Percentiles rank a stretch among this genome's conserved stretches.
These are phyloP conservation scores for Pyrgilauda ruficollis DNA, from an alignment of 2,113 vertebrate species.

Conservation along the genomic window DNA sequence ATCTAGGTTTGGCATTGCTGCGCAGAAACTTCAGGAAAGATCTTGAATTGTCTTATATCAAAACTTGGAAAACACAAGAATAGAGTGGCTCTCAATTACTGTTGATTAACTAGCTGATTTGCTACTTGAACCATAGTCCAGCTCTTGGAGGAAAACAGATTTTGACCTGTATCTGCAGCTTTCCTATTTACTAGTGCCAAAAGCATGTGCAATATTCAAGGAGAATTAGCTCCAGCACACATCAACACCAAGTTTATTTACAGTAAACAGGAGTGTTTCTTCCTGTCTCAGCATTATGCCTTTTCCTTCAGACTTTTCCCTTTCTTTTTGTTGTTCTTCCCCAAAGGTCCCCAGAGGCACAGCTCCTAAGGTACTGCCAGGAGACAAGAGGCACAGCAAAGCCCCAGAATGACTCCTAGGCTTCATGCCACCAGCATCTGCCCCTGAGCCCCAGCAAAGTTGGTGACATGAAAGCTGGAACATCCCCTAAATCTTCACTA, in stretches of 20 bases:
- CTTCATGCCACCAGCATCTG: slow-evolving; percentile 7
- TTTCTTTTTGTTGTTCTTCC: not conserved
- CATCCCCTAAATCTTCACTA: slow-evolving; percentile 83
- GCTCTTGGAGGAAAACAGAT: not conserved
- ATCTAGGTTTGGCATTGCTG: not conserved
- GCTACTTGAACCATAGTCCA: not conserved
- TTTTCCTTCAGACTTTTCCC: not conserved
- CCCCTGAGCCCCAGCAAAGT: slow-evolving; percentile 57
- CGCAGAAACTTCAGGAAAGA: not conserved
- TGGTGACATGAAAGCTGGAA: slow-evolving; percentile 84
- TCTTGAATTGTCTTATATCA: not conserved
- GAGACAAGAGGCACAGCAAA: not conserved
- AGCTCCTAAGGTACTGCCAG: not conserved
- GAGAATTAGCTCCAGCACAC: not conserved
- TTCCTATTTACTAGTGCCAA: not conserved
- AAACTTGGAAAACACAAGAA: not conserved
- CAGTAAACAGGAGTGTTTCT: not conserved
- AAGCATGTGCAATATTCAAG: not conserved
- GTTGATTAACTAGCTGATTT: not conserved
- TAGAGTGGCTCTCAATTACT: not conserved
- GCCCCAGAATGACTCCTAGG: not conserved
- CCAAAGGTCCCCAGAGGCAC: not conserved
- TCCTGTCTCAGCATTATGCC: not conserved
- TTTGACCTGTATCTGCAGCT: not conserved
- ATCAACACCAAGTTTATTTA: not conserved